A percentile compares a stretch with the other conserved stretches of the same genome.
Evolutionary conservation across 2,888 invertebrate species (phyloP).

Genomic region (Dolichomitus sp.): DNA sequence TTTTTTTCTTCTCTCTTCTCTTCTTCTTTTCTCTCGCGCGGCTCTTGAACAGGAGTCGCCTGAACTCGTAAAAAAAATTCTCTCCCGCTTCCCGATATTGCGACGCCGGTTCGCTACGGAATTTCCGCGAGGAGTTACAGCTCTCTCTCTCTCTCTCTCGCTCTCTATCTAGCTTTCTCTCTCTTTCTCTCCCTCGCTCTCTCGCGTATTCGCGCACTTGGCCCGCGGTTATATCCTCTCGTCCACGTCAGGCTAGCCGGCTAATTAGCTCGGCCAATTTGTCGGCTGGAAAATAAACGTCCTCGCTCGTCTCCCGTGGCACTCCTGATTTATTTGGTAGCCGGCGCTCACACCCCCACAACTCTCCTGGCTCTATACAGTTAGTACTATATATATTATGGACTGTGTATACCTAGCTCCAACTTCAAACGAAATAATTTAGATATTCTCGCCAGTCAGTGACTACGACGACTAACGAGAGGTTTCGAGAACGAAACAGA

Average conservation of each 20-base stretch:
- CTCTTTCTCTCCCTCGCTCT: slow-evolving; percentile 3
- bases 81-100: slow-evolving; percentile 42
- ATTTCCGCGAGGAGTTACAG: slow-evolving; percentile 55
- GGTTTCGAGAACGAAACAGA: background rate
- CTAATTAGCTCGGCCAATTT: slow-evolving; percentile 85
- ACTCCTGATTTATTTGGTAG: slow-evolving; percentile 68
- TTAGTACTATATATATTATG: background rate
- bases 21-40: slow-evolving; percentile 11
- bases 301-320: slow-evolving; percentile 65
- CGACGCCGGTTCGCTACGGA: slow-evolving; percentile 7
- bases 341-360: slow-evolving; percentile 22
- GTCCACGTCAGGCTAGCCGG: slow-evolving; percentile 72
- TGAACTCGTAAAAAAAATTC: slow-evolving; percentile 14
- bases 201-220: slow-evolving; percentile 28
- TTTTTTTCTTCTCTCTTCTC: slow-evolving; percentile 30
- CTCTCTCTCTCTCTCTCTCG: slow-evolving; percentile 17
- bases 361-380: background rate
- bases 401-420: slow-evolving; percentile 57
- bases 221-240: slow-evolving; percentile 73
- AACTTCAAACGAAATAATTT: slow-evolving; percentile 86
- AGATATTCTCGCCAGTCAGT: slow-evolving; percentile 81
- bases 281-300: slow-evolving; percentile 83
- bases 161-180: too few species aligned
- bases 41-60: slow-evolving; percentile 11
- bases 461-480: slow-evolving; percentile 79